Base-by-base conservation (phyloP, 2,888 invertebrate genomes). In the Phengaris alcon region DNA sequence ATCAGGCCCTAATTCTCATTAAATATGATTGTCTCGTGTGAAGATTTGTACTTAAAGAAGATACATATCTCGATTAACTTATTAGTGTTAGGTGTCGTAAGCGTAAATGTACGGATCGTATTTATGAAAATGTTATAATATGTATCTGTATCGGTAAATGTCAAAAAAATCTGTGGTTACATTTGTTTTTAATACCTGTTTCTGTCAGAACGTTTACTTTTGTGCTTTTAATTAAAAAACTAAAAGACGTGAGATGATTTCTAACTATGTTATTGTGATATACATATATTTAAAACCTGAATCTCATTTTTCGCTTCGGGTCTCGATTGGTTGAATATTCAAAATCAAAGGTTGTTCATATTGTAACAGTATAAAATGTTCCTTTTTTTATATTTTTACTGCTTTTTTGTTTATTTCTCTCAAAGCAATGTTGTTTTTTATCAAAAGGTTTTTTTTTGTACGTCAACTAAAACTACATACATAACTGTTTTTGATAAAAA, bases 31-130 rank as follows among this genome's bases (percentile, higher is more conserved):
- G 51, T 69, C 70, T 51, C 6, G 22, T 6, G 52, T 72, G 15
- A 54, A 54, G 72, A 72, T 72, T 69, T 72, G 72, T 72, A 72
- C 72, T 72, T 72, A 72, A 72, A 52, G 35, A 52, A 35, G 22
- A 72, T 72, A 72, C 72, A 72, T 72, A 72, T 72, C 72, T 54
- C 6, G n/a, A 51, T 54, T 13, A 2, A 54, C 6, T 44, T 12
- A 6, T 12, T 12, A 54, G 52, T 52, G 35, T 35, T 54, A 72
- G 72, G 35, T 72, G 52, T 51, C 12, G 52, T 72, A 6, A 51
- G 10, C 10, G 15, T 51, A 3, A 51, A 69, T 48, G 15, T 15
- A 51, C 6, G 15, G 15, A 15, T 22, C 6, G 15, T 51, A 48
- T 48, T 48, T 51, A 70, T 51, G 15, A 48, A 51, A 15, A 15